These are phyloP conservation scores for Exephanes ischioxanthus DNA, from an alignment of 2,888 invertebrate genomes.

Conservation along the genomic window DNA sequence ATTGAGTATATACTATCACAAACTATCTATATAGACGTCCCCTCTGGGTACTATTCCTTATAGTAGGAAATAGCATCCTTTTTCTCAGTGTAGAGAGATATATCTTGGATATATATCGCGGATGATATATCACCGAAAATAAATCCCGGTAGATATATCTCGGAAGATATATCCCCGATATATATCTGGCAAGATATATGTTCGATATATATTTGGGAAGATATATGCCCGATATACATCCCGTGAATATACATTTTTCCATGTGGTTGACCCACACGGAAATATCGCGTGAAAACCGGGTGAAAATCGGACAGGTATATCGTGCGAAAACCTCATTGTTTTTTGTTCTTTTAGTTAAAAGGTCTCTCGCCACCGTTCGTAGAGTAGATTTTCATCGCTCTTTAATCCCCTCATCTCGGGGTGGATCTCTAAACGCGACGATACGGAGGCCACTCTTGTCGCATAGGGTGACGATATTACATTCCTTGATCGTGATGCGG, in stretches of 20 bases:
- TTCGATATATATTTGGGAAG: no score
- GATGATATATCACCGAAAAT: no score
- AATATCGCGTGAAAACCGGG: background rate
- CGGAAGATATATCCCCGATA: no score
- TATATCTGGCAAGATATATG: no score
- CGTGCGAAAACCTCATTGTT: background rate
- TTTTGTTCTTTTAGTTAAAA: background rate
- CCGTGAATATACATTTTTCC: background rate
- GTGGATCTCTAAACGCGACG: constrained; percentile 78
- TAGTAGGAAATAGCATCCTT: no score
- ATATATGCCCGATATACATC: no score
- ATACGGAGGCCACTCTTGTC: constrained; percentile 84
- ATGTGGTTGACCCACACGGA: background rate
- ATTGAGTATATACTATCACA: no score
- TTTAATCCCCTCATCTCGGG: constrained; percentile 81
- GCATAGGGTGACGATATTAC: constrained; percentile 85
- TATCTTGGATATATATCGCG: no score
- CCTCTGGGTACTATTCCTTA: no score
- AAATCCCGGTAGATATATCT: no score
- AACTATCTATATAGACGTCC: no score
- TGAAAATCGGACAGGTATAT: background rate
- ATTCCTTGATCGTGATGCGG: constrained; percentile 84
- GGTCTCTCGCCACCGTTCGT: background rate
- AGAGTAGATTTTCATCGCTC: constrained; percentile 83
- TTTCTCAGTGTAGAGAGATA: no score